phyloP scores from a whole-genome alignment of 2,888 invertebrate species.

The Malachius bipustulatus region DNA sequence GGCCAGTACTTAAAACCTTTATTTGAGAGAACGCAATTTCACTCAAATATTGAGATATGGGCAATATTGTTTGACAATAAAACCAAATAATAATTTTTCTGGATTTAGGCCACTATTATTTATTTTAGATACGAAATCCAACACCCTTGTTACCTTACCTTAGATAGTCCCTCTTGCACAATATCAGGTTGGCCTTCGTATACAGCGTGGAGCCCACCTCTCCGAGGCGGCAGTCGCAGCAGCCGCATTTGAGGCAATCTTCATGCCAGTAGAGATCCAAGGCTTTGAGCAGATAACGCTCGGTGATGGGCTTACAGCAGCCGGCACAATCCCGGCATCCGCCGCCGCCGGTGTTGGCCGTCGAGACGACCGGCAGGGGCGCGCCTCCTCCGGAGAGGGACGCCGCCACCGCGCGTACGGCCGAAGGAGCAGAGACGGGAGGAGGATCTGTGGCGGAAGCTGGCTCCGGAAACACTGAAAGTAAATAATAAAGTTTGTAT shows the following conservation, averaged over 20 bases:
- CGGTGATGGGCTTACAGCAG: constrained; percentile 76
- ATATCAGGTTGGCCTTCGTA: constrained; percentile 80
- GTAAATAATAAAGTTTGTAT: no score
- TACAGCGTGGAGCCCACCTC: constrained; percentile 86
- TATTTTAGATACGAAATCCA: constrained; percentile 1
- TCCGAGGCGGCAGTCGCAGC: constrained; percentile 86
- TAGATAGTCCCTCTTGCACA: constrained; percentile 86
- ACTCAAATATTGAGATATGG: no score
- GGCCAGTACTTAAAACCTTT: no score
- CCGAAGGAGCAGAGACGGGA: no score
- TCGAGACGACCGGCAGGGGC: constrained; percentile 28
- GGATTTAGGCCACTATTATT: no score
- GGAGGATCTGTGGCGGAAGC: no score
- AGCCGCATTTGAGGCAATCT: constrained; percentile 84
- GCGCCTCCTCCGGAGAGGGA: constrained; percentile 30
- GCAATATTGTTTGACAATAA: no score
- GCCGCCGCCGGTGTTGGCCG: constrained; percentile 31
- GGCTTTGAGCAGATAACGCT: constrained; percentile 70
- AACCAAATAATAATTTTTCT: no score
- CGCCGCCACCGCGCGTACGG: no score
- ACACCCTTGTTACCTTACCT: constrained; percentile 54
- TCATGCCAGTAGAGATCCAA: constrained; percentile 90
- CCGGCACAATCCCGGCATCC: constrained; percentile 62
- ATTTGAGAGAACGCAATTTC: no score
- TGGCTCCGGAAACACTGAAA: no score